Conservation (phyloP, 2,797 vertebrate species). For the Atherinosoma microstoma region DNA sequence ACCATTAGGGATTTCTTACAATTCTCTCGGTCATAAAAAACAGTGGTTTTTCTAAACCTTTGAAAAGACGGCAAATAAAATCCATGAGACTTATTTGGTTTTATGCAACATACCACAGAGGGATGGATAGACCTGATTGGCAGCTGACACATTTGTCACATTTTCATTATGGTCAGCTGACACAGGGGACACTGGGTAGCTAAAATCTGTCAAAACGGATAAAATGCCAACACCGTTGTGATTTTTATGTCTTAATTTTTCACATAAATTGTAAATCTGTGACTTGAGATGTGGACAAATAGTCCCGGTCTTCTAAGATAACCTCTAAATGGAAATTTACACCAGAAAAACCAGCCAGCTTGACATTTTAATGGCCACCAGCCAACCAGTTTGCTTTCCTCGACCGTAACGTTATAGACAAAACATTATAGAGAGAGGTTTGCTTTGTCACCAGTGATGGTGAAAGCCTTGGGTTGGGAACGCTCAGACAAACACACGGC, state of each 20-base stretch:
- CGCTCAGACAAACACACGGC: constrained; percentile 26
- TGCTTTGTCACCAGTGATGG: constrained; percentile 21
- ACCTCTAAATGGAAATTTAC: background rate
- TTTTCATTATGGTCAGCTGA: background rate
- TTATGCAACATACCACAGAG: background rate
- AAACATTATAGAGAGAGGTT: constrained; percentile 37
- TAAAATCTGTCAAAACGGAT: background rate
- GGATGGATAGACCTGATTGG: background rate
- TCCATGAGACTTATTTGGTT: background rate
- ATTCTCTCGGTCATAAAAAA: background rate
- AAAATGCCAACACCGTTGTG: background rate
- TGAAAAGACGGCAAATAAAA: background rate
- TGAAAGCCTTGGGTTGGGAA: constrained; percentile 42
- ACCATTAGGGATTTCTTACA: background rate
- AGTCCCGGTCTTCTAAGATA: background rate
- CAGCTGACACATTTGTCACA: background rate
- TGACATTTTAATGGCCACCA: background rate
- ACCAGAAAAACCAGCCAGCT: background rate
- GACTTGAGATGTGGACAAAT: background rate
- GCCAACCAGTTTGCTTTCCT: background rate
- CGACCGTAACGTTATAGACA: constrained; percentile 30
- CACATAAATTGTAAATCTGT: background rate
- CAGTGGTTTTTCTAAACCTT: background rate
- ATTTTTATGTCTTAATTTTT: background rate
- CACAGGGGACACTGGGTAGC: background rate